Conservation (phyloP, 92 coral and sea anemone species). For the Meandrina meandrites region DNA sequence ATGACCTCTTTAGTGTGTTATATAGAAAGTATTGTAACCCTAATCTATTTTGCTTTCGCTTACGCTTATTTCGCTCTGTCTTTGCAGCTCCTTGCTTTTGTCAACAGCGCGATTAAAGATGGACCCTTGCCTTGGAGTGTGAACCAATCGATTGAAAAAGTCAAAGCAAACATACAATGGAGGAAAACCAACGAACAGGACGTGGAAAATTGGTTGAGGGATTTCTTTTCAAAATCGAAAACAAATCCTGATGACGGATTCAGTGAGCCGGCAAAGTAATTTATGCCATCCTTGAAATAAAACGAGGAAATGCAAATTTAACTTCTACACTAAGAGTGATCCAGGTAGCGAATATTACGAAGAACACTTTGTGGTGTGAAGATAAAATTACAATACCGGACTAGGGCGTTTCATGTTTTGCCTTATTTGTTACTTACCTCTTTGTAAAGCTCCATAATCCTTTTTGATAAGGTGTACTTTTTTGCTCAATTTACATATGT, state of each 20-base stretch:
- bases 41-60: no score
- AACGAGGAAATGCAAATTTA: background rate
- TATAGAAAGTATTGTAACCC: no score
- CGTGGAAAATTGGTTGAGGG: slow-evolving; percentile 39
- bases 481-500: no score
- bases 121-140: slow-evolving; percentile 30
- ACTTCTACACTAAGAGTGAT: background rate
- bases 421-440: no score
- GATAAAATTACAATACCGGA: background rate
- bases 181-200: slow-evolving; percentile 47
- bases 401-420: no score
- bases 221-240: background rate
- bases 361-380: background rate
- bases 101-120: slow-evolving; percentile 7
- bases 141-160: slow-evolving; percentile 48
- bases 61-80: no score
- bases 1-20: no score
- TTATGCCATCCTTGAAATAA: background rate
- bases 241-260: background rate
- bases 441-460: no score
- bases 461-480: no score
- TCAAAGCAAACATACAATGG: slow-evolving; percentile 58
- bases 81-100: slow-evolving; percentile 39
- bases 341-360: background rate
- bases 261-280: slow-evolving; percentile 19